Evolutionary conservation across 2,797 vertebrate genomes (phyloP).

Genomic region (Peromyscus nudipes): DNA sequence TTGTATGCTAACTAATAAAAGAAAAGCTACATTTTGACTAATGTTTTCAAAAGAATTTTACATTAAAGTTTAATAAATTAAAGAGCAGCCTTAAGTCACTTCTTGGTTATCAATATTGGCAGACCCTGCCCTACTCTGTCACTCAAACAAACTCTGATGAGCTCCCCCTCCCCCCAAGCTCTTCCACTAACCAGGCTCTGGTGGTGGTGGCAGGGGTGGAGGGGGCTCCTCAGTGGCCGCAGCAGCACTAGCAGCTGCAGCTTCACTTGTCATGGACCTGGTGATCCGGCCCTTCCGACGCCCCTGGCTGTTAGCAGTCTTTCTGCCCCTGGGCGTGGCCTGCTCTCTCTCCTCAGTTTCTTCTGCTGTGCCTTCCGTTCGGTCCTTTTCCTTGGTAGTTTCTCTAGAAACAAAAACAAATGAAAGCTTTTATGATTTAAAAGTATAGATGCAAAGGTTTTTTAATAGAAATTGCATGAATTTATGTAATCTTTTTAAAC

Average conservation of each 20-base stretch:
- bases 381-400: constrained; percentile 98
- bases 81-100: not conserved
- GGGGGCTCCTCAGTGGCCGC: constrained; percentile 93
- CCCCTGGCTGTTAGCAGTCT: constrained; percentile 99
- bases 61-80: not conserved
- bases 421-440: constrained; percentile 20
- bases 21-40: not conserved
- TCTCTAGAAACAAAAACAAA: constrained; percentile 85
- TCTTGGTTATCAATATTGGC: not conserved
- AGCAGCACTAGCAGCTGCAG: constrained; percentile 91
- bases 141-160: not conserved
- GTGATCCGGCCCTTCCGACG: constrained; percentile 98
- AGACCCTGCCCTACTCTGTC: too few species aligned
- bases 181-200: constrained; percentile 89
- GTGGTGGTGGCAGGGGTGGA: constrained; percentile 91
- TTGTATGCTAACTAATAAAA: not conserved
- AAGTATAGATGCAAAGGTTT: not conserved
- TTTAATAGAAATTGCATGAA: constrained; percentile 34
- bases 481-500: not conserved
- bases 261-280: constrained; percentile 99
- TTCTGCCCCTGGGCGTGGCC: constrained; percentile 95
- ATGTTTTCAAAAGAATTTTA: not conserved
- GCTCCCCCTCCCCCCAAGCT: not conserved
- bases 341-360: constrained; percentile 98
- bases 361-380: constrained; percentile 93